Evolutionary conservation across 2,888 invertebrate genomes (phyloP), one percentile per base, ranked within the genome.

Genomic region (Cephus pulcher): DNA sequence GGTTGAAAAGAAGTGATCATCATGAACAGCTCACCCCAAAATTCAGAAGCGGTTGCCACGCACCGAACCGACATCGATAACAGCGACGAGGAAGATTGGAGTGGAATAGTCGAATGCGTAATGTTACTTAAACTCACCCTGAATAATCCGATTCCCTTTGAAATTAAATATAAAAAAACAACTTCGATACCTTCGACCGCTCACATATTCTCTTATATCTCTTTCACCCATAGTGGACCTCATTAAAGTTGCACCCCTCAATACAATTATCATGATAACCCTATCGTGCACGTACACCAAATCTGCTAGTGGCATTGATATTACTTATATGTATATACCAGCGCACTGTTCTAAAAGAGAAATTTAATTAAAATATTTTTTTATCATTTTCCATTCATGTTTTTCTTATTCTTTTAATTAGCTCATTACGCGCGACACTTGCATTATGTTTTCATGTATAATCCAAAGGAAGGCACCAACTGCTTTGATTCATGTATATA

Each of bases 31-130:
- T 90, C 90, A 78, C 88, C 90, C 75, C 88, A 90, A 83, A 89
- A 88, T 77, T 84, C 87, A 12, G 84, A 86, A 33, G 78, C 80
- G 12, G 79, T 80, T 68, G 73, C 79, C 81, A 82, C 69, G 74
- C 83, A 74, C 73, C 84, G 77, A 78, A 76, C 82, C 78, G 86
- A 80, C 81, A 79, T 87, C 77, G 90, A 89, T 77, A 89, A 90
- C 87, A 91, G 90, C 84, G 91, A 91, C 81, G 91, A 91, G 78
- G 91, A 91, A 76, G 91, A 91, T 79, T 91, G 91, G 91, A 91
- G 90, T 84, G 90, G 90, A 83, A 89, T 90, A 84, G 90, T 91
- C 82, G 91, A 91, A 89, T 90, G 91, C 87, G 91, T 91, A 90
- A 88, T 84, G 76, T 34, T 71, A 71, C 71, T 15, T 15, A 56